Base-by-base conservation (phyloP, 2,888 invertebrate genomes). In the Teleogryllus oceanicus region DNA sequence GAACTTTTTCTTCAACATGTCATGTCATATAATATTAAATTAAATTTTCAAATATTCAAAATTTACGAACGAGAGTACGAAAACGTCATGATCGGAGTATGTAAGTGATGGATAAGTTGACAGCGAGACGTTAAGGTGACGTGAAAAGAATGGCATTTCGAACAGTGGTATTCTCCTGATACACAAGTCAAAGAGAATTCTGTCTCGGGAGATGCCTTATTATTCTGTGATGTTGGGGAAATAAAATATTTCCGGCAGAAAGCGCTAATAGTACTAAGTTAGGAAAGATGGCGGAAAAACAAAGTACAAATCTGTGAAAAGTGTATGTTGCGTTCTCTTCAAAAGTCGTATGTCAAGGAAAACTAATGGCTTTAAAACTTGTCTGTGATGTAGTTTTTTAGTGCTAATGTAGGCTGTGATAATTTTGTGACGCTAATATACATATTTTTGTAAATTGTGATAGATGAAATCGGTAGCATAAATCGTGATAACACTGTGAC, bases 221-320 rank as follows among this genome's bases (percentile, higher is more conserved):
- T 37, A 37, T 37, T 37, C 37, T 8, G 37, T 37, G 37, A 37
- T 8, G 37, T 37, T 37, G 8, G 37, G 37, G 5, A 37, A 37
- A 37, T 37, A 37, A 37, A 37, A 37, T 37, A 37, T 37, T 37
- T 37, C 37, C 37, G 74, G 78, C 80, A 78, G 78, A 78, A 80
- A 20, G 74, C 20, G 74, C 74, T 11, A 74, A 74, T 20, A 20
- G 20, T 13, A 74, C 20, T 12, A n/a, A n/a, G n/a, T 21, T 76
- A 77, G 5, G 50, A 24, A 78, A 78, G 12, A 78, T 78, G 78
- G 74, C 74, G 78, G 78, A 24, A 20, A 78, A 62, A 50, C 5
- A 24, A 78, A 74, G 37, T 51, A 13, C 24, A 78, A 37, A 21
- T 10, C 20, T 74, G 18, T 20, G 16, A 16, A 78, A 37, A 62